These are phyloP conservation scores for Anolis apletophallus DNA, from an alignment of 2,797 vertebrate genomes.

Conservation along the genomic window DNA sequence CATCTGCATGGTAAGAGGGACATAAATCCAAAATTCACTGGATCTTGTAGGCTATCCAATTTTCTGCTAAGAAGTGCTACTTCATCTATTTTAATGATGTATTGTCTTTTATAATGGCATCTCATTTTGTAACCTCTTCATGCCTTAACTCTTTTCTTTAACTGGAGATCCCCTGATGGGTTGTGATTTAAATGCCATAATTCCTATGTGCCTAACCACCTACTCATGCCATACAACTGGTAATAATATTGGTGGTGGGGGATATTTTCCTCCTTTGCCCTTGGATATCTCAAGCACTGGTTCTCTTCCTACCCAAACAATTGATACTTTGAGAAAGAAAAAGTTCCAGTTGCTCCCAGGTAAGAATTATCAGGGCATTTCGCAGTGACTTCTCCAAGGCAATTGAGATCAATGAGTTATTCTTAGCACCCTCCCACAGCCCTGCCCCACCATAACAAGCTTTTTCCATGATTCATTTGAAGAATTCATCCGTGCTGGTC, in stretches of 20 bases:
- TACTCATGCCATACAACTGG: background rate
- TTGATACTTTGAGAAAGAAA: background rate
- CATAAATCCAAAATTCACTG: background rate
- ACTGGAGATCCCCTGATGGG: background rate
- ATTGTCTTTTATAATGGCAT: background rate
- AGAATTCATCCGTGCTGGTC: background rate
- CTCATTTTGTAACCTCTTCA: background rate
- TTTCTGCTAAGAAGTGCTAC: background rate
- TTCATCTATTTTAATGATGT: background rate
- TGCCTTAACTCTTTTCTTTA: background rate
- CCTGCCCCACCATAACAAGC: no score
- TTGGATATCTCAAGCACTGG: background rate
- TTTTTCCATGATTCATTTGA: background rate
- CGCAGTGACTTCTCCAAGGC: background rate
- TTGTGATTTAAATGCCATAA: background rate
- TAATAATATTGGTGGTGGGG: background rate
- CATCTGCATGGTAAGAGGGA: background rate
- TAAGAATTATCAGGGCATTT: background rate
- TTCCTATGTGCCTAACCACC: background rate
- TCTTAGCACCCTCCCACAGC: background rate
- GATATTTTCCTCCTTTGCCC: background rate
- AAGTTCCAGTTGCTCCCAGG: background rate
- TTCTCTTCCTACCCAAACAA: background rate
- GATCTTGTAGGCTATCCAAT: background rate
- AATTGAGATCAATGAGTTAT: background rate